Percentiles rank a stretch among this genome's conserved stretches.
These are phyloP conservation scores for Taenaris catops DNA, from an alignment of 2,888 invertebrate genomes.

Conservation along the genomic window DNA sequence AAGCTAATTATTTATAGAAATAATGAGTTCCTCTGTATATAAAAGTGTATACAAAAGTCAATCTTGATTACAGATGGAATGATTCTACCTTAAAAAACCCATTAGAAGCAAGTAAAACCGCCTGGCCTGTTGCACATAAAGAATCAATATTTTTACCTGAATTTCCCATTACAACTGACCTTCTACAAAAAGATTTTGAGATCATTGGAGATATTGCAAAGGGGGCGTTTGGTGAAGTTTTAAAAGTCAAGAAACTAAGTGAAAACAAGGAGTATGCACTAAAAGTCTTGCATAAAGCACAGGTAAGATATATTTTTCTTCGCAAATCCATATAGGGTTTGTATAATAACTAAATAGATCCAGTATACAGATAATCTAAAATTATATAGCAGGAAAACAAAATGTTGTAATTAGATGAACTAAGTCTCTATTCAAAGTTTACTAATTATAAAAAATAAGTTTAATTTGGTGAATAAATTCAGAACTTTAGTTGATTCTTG, in stretches of 20 bases:
- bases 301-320: too few relatives aligned
- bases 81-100: slow-evolving; percentile 82
- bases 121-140: slow-evolving; percentile 90
- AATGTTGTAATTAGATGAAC: too few relatives aligned
- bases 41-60: not conserved
- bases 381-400: too few relatives aligned
- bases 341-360: too few relatives aligned
- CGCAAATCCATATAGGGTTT: too few relatives aligned
- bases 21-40: too few relatives aligned
- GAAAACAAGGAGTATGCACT: slow-evolving; percentile 87
- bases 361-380: too few relatives aligned
- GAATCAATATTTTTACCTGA: slow-evolving; percentile 94
- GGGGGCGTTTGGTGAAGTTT: slow-evolving; percentile 95
- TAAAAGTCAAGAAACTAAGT: slow-evolving; percentile 85
- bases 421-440: too few relatives aligned
- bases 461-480: too few relatives aligned
- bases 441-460: too few relatives aligned
- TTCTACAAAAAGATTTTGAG: slow-evolving; percentile 80
- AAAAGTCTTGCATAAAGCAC: slow-evolving; percentile 90
- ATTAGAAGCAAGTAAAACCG: slow-evolving; percentile 82
- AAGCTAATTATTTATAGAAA: too few relatives aligned
- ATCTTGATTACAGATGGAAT: slow-evolving; percentile 78
- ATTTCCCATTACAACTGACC: slow-evolving; percentile 85
- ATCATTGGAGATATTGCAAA: slow-evolving; percentile 88
- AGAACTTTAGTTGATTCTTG: too few relatives aligned